phyloP scores from a whole-genome alignment of 2,888 invertebrate species.

The Deilephila elpenor region DNA sequence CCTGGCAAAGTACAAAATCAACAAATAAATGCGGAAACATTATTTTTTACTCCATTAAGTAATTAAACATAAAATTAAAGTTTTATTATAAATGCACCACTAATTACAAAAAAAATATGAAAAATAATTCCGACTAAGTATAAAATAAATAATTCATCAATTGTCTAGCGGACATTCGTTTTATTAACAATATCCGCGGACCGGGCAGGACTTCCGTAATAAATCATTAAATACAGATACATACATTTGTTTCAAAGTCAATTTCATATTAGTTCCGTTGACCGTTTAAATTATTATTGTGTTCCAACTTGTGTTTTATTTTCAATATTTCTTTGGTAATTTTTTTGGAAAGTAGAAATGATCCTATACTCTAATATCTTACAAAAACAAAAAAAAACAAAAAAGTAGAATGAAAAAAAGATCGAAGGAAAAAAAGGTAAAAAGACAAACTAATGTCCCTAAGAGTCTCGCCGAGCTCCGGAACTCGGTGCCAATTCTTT shows the following conservation, averaged over 20 bases:
- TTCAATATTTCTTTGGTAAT: background rate
- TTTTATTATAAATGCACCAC: background rate
- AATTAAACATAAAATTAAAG: background rate
- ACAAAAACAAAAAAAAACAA: too few relatives aligned
- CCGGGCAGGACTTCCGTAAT: slow-evolving; percentile 14
- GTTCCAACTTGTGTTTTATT: background rate
- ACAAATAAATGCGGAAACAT: too few relatives aligned
- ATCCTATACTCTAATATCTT: too few relatives aligned
- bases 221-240: slow-evolving; percentile 18
- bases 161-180: background rate
- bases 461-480: too few relatives aligned
- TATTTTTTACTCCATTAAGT: too few relatives aligned
- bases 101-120: background rate
- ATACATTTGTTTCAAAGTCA: slow-evolving; percentile 12
- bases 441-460: too few relatives aligned
- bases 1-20: too few relatives aligned
- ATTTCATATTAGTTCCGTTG: slow-evolving; percentile 7
- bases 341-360: too few relatives aligned
- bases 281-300: slow-evolving; percentile 1
- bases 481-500: too few relatives aligned
- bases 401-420: too few relatives aligned
- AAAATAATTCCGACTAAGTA: background rate
- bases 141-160: slow-evolving; percentile 14
- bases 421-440: too few relatives aligned
- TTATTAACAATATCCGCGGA: slow-evolving; percentile 18